Percentiles rank a stretch among this genome's conserved stretches.
Evolutionary conservation across 2,797 vertebrate species (phyloP).

Genomic region (Nothura maculosa): DNA sequence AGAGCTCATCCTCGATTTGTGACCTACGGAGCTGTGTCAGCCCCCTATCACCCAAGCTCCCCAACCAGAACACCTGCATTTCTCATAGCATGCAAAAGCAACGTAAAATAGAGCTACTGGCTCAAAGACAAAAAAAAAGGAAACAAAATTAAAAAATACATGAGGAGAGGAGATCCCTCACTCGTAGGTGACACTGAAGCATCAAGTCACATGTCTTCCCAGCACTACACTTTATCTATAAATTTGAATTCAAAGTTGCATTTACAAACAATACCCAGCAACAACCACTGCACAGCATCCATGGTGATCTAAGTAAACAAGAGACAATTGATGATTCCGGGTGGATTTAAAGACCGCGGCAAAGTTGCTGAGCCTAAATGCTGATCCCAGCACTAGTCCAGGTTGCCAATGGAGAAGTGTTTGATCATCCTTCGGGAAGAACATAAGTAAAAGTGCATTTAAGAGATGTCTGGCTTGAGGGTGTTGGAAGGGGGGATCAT

Average conservation of each 20-base stretch:
- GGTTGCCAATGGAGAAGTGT: not conserved
- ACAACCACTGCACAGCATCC: not conserved
- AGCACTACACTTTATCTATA: not conserved
- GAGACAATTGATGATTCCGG: not conserved
- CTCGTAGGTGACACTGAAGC: not conserved
- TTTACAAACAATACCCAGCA: constrained; percentile 31
- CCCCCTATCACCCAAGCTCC: not conserved
- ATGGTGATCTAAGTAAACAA: not conserved
- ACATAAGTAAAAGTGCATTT: not conserved
- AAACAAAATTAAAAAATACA: not conserved
- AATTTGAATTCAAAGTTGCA: not conserved
- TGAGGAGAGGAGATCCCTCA: not conserved
- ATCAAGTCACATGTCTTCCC: not conserved
- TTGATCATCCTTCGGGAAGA: not conserved
- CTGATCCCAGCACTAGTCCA: not conserved
- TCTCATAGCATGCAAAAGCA: not conserved
- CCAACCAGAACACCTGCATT: not conserved
- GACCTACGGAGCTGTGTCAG: not conserved
- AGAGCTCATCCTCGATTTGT: constrained; percentile 17
- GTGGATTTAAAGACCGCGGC: not conserved
- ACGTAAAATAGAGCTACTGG: not conserved
- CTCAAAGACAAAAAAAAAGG: not conserved
- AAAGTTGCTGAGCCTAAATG: not conserved
- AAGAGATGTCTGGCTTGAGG: not conserved
- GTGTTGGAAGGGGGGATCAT: not conserved